These are phyloP conservation scores for Sapayoa aenigma DNA, from an alignment of 2,113 vertebrate genomes.

Conservation along the genomic window DNA sequence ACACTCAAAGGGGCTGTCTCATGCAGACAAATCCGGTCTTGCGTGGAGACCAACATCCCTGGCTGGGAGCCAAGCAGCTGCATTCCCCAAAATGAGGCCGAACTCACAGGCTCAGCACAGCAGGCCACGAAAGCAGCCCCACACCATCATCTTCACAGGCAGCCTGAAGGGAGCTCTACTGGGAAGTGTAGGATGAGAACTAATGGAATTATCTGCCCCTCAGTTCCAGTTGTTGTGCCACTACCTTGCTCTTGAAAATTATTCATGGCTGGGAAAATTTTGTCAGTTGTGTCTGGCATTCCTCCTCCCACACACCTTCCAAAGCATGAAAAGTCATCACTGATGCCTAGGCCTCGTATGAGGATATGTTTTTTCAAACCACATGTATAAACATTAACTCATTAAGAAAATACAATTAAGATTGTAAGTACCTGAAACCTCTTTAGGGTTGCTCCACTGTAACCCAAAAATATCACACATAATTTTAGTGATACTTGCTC, in stretches of 20 bases:
- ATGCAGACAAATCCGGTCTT: background rate
- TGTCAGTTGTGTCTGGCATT: background rate
- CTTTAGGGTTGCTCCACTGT: background rate
- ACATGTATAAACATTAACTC: background rate
- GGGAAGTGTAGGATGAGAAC: accelerated
- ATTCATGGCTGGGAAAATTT: background rate
- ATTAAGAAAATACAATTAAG: slow-evolving; percentile 19
- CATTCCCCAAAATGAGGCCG: accelerated
- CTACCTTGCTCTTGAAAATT: background rate
- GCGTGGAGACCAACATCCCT: accelerated
- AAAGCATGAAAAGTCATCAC: background rate
- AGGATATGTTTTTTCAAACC: background rate
- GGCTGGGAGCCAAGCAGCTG: background rate
- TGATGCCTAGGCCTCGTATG: background rate
- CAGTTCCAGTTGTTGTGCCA: background rate
- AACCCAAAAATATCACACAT: slow-evolving; percentile 10
- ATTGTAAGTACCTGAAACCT: background rate
- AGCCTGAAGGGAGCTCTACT: accelerated
- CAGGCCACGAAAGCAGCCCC: background rate
- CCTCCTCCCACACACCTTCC: background rate
- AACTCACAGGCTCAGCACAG: accelerated
- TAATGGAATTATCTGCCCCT: background rate
- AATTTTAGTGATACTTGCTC: slow-evolving; percentile 27
- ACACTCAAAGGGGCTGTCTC: background rate
- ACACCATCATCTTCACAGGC: accelerated